Base-by-base conservation (phyloP, 2,888 invertebrate genomes). In the Tridacna gigas region DNA sequence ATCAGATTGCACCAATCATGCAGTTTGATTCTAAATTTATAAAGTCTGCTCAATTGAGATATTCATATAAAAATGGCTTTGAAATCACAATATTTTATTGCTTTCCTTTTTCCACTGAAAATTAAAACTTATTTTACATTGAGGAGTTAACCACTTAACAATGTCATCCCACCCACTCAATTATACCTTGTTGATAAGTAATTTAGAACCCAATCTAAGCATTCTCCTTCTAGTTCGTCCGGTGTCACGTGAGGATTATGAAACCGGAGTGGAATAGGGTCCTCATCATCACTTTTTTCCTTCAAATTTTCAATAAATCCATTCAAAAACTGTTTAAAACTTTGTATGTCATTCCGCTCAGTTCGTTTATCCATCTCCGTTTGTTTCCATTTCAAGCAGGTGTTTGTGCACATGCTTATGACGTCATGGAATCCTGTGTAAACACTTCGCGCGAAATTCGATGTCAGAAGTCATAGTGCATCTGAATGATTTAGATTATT, bases 161-260 rank as follows among this genome's bases (percentile, higher is more conserved):
- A 63, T 20, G 9, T 13, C 45, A 65, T 56, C 74, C 79, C 92
- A 93, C 47, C 90, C 89, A 75, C 93, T 92, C 89, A 61, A 37
- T 51, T 60, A 89, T 89, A 93, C 93, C 90, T 89, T 67, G 89
- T 80, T 74, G 88, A 81, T 65, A 94, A 91, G 87, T 91, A 94
- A 75, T 93, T 92, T 67, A 90, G 88, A n/a, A 87, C 88, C 93
- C 92, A 93, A 51, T 92, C 92, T 51, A 93, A 82, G 84, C 92
- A 92, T 87, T 94, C 93, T 73, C 91, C 93, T 83, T 93, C 92
- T 28, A 93, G 77, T 88, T 94, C 94, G 20, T 88, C 88, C 26
- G 86, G 84, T 13, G 86, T 87, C 22, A 94, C 74, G 67, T 82
- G 89, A 22, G 88, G 84, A 66, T 89, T 90, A 13, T 84, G 78